Conservation (phyloP, 2,888 invertebrate genomes). For the Epinotia bilunana region DNA sequence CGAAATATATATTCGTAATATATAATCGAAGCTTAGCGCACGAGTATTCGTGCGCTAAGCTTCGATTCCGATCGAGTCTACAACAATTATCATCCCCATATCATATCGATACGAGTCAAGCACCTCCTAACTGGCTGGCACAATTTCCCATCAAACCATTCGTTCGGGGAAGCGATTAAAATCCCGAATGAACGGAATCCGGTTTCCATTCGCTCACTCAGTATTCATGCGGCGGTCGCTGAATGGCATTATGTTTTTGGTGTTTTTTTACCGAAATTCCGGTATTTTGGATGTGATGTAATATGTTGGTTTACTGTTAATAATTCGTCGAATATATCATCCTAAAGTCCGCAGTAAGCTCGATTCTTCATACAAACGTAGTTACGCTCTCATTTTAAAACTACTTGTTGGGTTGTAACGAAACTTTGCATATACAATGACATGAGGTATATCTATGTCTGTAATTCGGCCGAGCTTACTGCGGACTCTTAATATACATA, state of each 20-base stretch:
- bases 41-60: no score
- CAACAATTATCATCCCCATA: neutral
- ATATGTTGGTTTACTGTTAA: neutral
- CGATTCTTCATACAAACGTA: no score
- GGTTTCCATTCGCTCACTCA: slow-evolving; percentile 29
- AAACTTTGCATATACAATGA: no score
- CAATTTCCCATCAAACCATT: slow-evolving; percentile 32
- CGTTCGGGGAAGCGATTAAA: slow-evolving; percentile 31
- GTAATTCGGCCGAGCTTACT: no score
- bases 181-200: slow-evolving; percentile 28
- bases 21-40: no score
- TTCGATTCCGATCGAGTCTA: no score
- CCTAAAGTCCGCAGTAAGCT: no score
- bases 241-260: slow-evolving; percentile 22
- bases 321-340: neutral
- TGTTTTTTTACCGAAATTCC: slow-evolving; percentile 21
- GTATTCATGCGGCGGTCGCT: slow-evolving; percentile 22
- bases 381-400: no score
- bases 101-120: neutral
- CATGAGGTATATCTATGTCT: no score
- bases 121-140: slow-evolving; percentile 16
- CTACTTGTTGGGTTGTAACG: no score
- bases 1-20: no score
- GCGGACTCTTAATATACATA: no score
- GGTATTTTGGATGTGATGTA: slow-evolving; percentile 9